Base-by-base conservation (phyloP, 2,113 vertebrate species). In the Fulmarus glacialis region DNA sequence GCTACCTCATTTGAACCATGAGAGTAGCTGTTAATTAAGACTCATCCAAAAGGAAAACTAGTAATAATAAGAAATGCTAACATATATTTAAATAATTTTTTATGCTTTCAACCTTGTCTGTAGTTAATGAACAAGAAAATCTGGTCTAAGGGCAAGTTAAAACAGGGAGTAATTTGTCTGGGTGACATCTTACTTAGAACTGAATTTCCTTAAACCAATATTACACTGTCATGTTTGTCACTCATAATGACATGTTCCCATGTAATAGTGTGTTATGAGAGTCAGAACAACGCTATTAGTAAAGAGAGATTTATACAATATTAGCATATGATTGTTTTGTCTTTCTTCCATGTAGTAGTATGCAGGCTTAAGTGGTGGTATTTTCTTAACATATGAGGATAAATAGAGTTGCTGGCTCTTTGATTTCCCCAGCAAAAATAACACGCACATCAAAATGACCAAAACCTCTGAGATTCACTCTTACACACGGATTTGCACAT, bases 51-150 rank as follows among this genome's bases (percentile, higher is more conserved):
- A 96, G 72, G 27, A 91, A 85, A 97, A 92, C 79, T 12, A 56
- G 60, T 48, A 77, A 75, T 60, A 82, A 91, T 38, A 74, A 96
- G 82, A 86, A 95, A 96, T 56, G 86, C 90, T 96, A 97, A 95
- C 91, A 82, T 77, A 5, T 89, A 96, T 95, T 97, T 97, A 97
- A 96, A 94, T 84, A 77, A 48, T 89, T 93, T 78, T 82, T 26
- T 64, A 91, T 64, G 95, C 94, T 97, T 97, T 93, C 94, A 96
- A 93, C 52, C 73, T 73, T 92, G 93, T 86, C 92, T 93, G 89
- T 58, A 94, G 70, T 96, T 96, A 97, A 95, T 90, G 84, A 97
- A 96, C 66, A 96, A 97, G 97, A 97, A 96, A 89, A 96, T 96
- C 77, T 95, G 64, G 95, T 96, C 87, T 86, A 93, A 92, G 80